Percentiles rank a stretch among this genome's conserved stretches.
Evolutionary conservation across 2,797 vertebrate species (phyloP).

Genomic region (Tragopan temminckii): DNA sequence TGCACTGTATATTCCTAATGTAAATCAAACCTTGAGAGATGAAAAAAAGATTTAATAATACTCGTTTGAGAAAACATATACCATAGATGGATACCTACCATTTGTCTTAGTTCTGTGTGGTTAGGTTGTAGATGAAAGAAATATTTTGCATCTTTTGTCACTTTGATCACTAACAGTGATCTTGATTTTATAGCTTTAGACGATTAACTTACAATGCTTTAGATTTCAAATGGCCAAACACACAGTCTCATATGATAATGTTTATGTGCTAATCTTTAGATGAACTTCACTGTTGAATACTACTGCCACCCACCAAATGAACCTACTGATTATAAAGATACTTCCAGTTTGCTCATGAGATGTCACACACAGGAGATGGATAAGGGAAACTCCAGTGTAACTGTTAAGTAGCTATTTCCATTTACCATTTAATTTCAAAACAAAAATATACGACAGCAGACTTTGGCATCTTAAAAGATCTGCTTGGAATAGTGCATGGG

Average conservation of each 20-base stretch:
- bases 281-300: not conserved
- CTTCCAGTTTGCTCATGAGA: not conserved
- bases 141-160: not conserved
- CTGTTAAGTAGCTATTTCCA: not conserved
- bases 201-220: not conserved
- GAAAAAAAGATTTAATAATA: not conserved
- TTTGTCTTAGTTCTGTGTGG: not conserved
- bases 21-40: not conserved
- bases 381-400: not conserved
- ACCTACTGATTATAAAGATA: not conserved
- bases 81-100: not conserved
- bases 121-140: not conserved
- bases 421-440: not conserved
- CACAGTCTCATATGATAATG: not conserved
- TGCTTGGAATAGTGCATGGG: not conserved
- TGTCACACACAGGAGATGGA: not conserved
- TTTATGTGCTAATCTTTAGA: not conserved
- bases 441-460: not conserved
- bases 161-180: not conserved
- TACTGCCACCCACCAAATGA: not conserved
- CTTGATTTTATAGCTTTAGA: not conserved
- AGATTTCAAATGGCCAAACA: not conserved
- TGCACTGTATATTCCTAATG: not conserved
- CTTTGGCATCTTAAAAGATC: not conserved
- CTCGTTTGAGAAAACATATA: not conserved